A percentile compares a stretch with the other conserved stretches of the same genome.
Conservation (phyloP, 2,113 vertebrate genomes). For the Cyprinodon variegatus region DNA sequence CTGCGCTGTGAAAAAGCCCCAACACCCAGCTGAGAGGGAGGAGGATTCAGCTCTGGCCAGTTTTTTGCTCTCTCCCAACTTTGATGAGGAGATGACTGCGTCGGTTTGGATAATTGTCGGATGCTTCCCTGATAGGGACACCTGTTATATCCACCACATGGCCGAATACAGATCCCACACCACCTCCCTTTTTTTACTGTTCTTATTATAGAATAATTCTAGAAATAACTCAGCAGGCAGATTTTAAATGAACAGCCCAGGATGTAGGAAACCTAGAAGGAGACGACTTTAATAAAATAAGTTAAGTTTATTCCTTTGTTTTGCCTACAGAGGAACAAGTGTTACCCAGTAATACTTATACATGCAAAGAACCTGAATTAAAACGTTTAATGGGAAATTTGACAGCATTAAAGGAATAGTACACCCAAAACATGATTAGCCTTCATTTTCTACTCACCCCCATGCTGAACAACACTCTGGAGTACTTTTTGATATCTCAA, state of each 20-base stretch:
- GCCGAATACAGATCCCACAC: conserved; percentile 35
- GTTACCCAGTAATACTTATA: background rate
- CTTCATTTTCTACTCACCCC: no score
- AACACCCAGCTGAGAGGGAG: conserved; percentile 75
- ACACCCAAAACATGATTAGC: no score
- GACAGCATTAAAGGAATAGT: no score
- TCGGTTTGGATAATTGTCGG: conserved; percentile 51
- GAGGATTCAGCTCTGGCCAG: conserved; percentile 70
- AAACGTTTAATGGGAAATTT: no score
- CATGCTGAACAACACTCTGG: no score
- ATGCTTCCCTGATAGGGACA: conserved; percentile 55
- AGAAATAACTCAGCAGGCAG: conserved; percentile 45
- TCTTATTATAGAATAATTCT: conserved; percentile 57
- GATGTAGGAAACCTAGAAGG: conserved; percentile 31
- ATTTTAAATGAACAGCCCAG: conserved; percentile 47
- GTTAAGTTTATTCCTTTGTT: background rate
- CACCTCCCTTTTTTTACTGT: conserved; percentile 5
- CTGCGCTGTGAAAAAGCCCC: conserved; percentile 78
- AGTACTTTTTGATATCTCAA: no score
- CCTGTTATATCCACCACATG: conserved; percentile 35
- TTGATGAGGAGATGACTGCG: conserved; percentile 60
- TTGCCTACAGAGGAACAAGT: background rate
- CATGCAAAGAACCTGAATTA: background rate
- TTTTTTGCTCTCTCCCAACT: conserved; percentile 63
- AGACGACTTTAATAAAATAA: background rate